Evolutionary conservation across 2,797 vertebrate genomes (phyloP).

Genomic region (Amniataba percoides): DNA sequence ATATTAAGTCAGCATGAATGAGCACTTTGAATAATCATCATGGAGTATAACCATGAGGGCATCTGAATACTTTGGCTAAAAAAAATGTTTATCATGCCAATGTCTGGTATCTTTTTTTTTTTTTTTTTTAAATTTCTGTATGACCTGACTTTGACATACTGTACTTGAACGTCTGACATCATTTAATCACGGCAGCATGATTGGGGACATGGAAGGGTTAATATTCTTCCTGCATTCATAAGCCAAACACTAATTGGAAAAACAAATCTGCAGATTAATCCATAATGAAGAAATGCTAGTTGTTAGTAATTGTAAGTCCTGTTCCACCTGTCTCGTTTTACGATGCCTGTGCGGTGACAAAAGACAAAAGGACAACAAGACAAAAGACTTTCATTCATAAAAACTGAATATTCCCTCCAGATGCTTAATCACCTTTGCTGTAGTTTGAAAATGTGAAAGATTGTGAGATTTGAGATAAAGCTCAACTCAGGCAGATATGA

Average conservation of each 20-base stretch:
- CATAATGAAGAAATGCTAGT: background rate
- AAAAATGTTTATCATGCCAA: no score
- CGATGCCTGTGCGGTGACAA: no score
- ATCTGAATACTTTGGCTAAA: no score
- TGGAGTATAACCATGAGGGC: no score
- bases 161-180: no score
- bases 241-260: background rate
- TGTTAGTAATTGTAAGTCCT: background rate
- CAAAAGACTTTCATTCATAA: background rate
- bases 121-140: no score
- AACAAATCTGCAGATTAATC: background rate
- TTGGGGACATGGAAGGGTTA: no score
- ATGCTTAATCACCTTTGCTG: background rate
- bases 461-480: constrained; percentile 35
- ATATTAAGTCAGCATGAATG: background rate
- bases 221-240: background rate
- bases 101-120: no score
- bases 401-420: background rate
- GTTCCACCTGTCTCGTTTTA: background rate
- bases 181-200: no score
- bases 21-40: no score
- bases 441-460: constrained; percentile 1
- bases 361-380: background rate
- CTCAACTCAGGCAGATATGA: background rate
- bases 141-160: no score